These are phyloP conservation scores for Heliothis peltigera DNA, from an alignment of 2,888 invertebrate genomes.

Conservation along the genomic window DNA sequence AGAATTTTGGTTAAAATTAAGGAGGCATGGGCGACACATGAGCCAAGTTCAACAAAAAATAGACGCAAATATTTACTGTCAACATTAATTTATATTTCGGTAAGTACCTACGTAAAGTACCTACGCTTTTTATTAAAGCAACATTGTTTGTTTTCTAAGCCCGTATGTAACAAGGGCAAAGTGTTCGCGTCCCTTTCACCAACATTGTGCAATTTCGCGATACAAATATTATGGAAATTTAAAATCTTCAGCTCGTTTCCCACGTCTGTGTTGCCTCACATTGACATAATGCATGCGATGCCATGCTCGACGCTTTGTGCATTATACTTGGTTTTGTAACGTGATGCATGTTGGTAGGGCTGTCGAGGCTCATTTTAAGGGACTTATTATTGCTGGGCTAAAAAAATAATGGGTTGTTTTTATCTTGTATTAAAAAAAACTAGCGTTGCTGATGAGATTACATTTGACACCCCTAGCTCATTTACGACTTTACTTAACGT, in stretches of 20 bases:
- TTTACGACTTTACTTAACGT: no score
- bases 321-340: constrained; percentile 67
- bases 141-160: constrained; percentile 12
- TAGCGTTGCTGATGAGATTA: no score
- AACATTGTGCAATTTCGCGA: constrained; percentile 75
- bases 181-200: constrained; percentile 56
- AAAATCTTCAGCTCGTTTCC: constrained; percentile 79
- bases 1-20: no score
- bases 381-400: constrained; percentile 10
- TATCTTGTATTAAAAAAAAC: no score
- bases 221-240: constrained; percentile 86
- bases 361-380: constrained; percentile 17
- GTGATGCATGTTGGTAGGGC: constrained; percentile 57
- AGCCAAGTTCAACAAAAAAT: constrained; percentile 3
- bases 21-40: no score
- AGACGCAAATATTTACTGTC: not conserved
- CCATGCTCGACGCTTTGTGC: constrained; percentile 71
- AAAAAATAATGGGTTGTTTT: constrained; percentile 5
- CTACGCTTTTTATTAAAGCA: not conserved
- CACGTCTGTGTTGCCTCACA: constrained; percentile 80
- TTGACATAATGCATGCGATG: constrained; percentile 79
- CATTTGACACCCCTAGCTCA: no score
- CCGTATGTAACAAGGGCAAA: constrained; percentile 50
- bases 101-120: not conserved
- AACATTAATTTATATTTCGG: not conserved